phyloP scores from a whole-genome alignment of 1,140 invertebrate genomes.

The Drosophila pseudoananassae region DNA sequence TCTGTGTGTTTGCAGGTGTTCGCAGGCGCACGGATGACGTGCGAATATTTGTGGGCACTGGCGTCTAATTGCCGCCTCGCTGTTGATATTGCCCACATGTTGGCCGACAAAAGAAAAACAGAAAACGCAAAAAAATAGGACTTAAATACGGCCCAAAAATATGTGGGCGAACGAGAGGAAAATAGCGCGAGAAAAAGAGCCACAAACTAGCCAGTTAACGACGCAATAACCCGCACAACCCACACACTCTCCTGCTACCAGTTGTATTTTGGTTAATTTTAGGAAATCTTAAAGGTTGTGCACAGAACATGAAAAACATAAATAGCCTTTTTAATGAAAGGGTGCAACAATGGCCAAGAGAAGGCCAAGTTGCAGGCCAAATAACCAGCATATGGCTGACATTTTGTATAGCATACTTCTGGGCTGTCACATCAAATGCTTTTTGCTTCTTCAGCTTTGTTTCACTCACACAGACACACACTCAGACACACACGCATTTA shows the following conservation, averaged over 20 bases:
- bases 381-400: slow-evolving; percentile 62
- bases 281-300: slow-evolving; percentile 22
- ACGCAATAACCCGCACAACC: slow-evolving; percentile 55
- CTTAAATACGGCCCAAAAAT: slow-evolving; percentile 31
- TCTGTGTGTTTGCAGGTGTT: slow-evolving; percentile 47
- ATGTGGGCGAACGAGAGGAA: neutral
- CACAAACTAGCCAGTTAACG: slow-evolving; percentile 34
- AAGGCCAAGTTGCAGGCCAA: slow-evolving; percentile 1
- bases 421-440: slow-evolving; percentile 42
- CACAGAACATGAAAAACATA: slow-evolving; percentile 24
- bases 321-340: slow-evolving; percentile 14
- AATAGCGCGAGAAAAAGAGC: neutral
- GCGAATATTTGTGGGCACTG: slow-evolving; percentile 38
- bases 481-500: slow-evolving; percentile 13
- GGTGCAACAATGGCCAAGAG: neutral
- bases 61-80: slow-evolving; percentile 58
- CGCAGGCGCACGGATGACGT: slow-evolving; percentile 58
- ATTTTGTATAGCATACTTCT: slow-evolving; percentile 57
- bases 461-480: slow-evolving; percentile 27
- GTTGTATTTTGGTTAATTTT: slow-evolving; percentile 9
- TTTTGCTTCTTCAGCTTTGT: slow-evolving; percentile 20
- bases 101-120: slow-evolving; percentile 14
- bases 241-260: slow-evolving; percentile 10
- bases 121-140: slow-evolving; percentile 5
- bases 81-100: slow-evolving; percentile 61